These are phyloP conservation scores for Phoebastria nigripes DNA, from an alignment of 2,797 vertebrate species.

Conservation along the genomic window DNA sequence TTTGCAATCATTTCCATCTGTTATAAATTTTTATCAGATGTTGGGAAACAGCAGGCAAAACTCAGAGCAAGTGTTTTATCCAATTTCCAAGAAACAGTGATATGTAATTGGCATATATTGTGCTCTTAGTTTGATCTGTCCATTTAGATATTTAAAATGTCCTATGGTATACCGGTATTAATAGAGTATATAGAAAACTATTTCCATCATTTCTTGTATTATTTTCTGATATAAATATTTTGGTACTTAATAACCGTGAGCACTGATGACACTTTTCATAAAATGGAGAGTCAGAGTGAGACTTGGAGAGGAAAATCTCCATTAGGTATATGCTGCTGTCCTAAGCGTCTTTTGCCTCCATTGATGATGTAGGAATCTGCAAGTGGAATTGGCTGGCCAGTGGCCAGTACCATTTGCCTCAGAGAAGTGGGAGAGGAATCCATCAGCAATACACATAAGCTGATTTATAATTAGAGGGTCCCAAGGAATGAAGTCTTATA, in stretches of 20 bases:
- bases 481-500: not conserved
- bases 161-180: not conserved
- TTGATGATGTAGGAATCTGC: not conserved
- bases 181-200: not conserved
- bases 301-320: not conserved
- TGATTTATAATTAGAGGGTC: not conserved
- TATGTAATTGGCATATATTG: conserved; percentile 28
- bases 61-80: conserved; percentile 53
- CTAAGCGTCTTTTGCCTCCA: not conserved
- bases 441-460: not conserved
- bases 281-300: not conserved
- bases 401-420: not conserved
- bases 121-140: conserved; percentile 39
- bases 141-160: not conserved
- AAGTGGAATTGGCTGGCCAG: not conserved
- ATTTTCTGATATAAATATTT: not conserved
- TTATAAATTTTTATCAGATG: conserved; percentile 76
- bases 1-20: conserved; percentile 73
- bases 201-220: not conserved
- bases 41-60: conserved; percentile 58
- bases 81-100: conserved; percentile 42
- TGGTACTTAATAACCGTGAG: not conserved
- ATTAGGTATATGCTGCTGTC: not conserved
- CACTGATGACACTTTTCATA: not conserved
- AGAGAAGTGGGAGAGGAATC: not conserved